A percentile compares a stretch with the other conserved stretches of the same genome.
These are phyloP conservation scores for Triplophysa yarkandensis DNA, from an alignment of 2,797 vertebrate species.

Conservation along the genomic window DNA sequence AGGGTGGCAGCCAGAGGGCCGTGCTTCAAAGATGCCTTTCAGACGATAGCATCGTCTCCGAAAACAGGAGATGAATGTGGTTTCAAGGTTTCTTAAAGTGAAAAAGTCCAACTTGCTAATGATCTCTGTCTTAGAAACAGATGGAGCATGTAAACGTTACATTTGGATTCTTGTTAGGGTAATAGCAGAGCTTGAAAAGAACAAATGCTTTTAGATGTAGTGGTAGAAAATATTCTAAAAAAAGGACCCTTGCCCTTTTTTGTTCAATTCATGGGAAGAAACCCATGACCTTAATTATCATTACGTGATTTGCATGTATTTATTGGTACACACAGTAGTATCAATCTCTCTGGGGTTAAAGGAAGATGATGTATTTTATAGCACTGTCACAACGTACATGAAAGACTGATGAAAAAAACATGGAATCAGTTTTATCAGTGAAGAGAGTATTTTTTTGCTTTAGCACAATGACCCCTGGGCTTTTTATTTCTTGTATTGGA, in stretches of 20 bases:
- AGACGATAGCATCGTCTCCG: constrained; percentile 60
- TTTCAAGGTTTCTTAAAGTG: constrained; percentile 61
- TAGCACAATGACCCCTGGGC: constrained; percentile 57
- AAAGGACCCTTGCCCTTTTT: no score
- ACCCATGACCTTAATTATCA: constrained; percentile 50
- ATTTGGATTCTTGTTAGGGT: no score
- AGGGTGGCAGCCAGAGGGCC: constrained; percentile 57
- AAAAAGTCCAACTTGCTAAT: no score
- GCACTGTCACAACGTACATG: constrained; percentile 44
- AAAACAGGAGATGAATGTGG: constrained; percentile 66
- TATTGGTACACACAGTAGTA: constrained; percentile 40
- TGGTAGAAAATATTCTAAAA: no score
- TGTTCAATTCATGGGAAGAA: no score
- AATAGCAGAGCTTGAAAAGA: no score
- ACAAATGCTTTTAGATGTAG: no score
- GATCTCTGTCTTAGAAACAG: no score
- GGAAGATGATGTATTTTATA: constrained; percentile 54
- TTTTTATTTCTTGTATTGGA: constrained; percentile 38
- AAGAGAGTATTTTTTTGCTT: constrained; percentile 38
- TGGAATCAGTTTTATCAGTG: constrained; percentile 31
- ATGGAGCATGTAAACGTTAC: no score
- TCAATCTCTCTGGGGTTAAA: constrained; percentile 51
- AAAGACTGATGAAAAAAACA: constrained; percentile 36
- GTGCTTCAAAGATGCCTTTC: constrained; percentile 51
- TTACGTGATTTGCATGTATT: constrained; percentile 46